These are phyloP conservation scores for Chironomus tentans DNA, from an alignment of 2,888 invertebrate species.

Conservation along the genomic window DNA sequence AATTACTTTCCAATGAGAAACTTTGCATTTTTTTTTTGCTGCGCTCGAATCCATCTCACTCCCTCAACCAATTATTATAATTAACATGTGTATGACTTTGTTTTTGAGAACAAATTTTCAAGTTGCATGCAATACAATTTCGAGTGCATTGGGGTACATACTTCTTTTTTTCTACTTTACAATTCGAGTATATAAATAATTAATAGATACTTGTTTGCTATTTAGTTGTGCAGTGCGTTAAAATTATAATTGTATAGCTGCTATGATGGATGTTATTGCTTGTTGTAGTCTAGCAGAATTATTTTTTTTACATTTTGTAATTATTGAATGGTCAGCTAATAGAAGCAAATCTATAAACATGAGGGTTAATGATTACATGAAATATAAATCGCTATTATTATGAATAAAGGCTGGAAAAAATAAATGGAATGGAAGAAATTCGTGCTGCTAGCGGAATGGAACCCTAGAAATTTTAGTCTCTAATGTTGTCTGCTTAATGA, in stretches of 20 bases:
- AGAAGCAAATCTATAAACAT: too few relatives aligned
- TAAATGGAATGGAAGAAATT: too few relatives aligned
- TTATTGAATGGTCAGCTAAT: too few relatives aligned
- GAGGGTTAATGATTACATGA: too few relatives aligned
- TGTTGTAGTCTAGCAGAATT: too few relatives aligned
- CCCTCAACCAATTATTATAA: constrained; percentile 17
- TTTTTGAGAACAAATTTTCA: neutral
- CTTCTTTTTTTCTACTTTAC: neutral
- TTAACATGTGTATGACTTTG: constrained; percentile 14
- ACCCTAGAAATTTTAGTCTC: too few relatives aligned
- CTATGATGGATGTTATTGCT: too few relatives aligned
- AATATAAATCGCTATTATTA: too few relatives aligned
- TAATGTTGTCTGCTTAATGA: too few relatives aligned
- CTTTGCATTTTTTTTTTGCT: neutral
- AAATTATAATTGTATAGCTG: neutral
- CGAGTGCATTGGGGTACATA: neutral
- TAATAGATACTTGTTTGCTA: neutral
- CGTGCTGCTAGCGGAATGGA: too few relatives aligned
- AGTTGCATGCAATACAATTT: constrained; percentile 13
- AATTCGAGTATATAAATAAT: neutral
- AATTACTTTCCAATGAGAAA: neutral
- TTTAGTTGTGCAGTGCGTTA: neutral
- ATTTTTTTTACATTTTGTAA: too few relatives aligned
- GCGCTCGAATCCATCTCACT: neutral
- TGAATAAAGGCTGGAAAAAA: too few relatives aligned